These are phyloP conservation scores for Sipha maydis DNA, from an alignment of 2,888 invertebrate species.

Conservation along the genomic window DNA sequence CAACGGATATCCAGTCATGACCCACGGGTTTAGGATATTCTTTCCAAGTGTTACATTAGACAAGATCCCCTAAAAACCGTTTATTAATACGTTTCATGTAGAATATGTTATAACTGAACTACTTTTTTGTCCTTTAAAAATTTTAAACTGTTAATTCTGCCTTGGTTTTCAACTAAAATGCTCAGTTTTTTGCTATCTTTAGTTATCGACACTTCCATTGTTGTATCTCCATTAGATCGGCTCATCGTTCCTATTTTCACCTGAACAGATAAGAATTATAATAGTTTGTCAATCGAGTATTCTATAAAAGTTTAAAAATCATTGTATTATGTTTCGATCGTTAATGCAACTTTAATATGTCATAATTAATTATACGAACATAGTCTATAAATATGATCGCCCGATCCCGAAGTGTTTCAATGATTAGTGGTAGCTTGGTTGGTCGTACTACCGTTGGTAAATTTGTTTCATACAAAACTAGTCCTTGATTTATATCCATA, in stretches of 20 bases:
- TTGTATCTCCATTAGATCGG: background rate
- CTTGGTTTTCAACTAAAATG: constrained; percentile 81
- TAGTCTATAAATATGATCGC: constrained; percentile 74
- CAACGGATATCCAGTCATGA: constrained; percentile 73
- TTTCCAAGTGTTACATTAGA: constrained; percentile 71
- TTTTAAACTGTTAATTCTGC: constrained; percentile 78
- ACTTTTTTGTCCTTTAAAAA: constrained; percentile 69
- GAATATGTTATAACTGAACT: background rate
- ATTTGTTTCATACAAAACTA: constrained; percentile 74
- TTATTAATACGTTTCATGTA: background rate
- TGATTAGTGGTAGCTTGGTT: constrained; percentile 69
- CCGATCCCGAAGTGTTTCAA: constrained; percentile 75
- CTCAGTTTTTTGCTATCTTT: constrained; percentile 65
- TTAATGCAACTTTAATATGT: background rate
- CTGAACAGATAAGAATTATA: background rate
- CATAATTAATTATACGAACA: constrained; percentile 59
- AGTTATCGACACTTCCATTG: constrained; percentile 14
- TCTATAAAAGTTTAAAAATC: background rate
- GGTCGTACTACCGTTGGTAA: background rate
- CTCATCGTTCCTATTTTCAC: constrained; percentile 35
- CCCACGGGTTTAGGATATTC: constrained; percentile 73
- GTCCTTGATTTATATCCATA: constrained; percentile 73
- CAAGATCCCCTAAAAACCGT: constrained; percentile 72
- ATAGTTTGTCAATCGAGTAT: background rate
- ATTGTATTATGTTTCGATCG: no score